These are phyloP conservation scores for Phycodurus eques DNA, from an alignment of 2,113 vertebrate species.

Conservation along the genomic window DNA sequence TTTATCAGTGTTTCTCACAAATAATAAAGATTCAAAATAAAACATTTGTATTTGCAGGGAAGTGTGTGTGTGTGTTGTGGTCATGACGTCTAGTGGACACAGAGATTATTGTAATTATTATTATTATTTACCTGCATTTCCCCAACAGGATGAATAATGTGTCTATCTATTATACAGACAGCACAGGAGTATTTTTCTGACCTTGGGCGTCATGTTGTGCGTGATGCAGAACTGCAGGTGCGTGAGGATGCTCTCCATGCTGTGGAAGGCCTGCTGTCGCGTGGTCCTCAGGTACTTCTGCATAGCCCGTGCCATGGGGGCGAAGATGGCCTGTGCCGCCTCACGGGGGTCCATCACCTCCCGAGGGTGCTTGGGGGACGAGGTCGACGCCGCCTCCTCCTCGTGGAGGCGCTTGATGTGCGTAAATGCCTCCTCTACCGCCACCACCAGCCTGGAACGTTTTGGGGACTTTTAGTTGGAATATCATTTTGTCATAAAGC, in stretches of 20 bases:
- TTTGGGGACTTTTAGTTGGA: background rate
- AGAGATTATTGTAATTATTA: no score
- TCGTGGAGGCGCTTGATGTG: slow-evolving; percentile 95
- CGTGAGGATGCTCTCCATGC: slow-evolving; percentile 98
- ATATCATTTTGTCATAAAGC: no score
- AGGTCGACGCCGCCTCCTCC: slow-evolving; percentile 70
- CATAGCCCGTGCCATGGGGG: slow-evolving; percentile 97
- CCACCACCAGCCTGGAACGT: slow-evolving; percentile 84
- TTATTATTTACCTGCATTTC: background rate
- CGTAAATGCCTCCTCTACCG: slow-evolving; percentile 94
- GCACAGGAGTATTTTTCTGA: slow-evolving; percentile 27
- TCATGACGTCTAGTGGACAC: background rate
- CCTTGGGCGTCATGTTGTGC: slow-evolving; percentile 96
- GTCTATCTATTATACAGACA: no score
- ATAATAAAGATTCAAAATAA: no score
- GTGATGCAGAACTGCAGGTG: slow-evolving; percentile 98
- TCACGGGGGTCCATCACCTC: slow-evolving; percentile 95
- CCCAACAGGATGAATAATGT: no score
- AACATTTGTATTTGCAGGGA: no score
- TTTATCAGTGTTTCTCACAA: no score
- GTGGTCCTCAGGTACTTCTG: slow-evolving; percentile 96
- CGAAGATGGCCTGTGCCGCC: slow-evolving; percentile 94
- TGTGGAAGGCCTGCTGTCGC: slow-evolving; percentile 94
- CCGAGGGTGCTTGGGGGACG: slow-evolving; percentile 80
- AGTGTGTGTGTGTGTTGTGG: background rate